phyloP scores from a whole-genome alignment of 2,113 vertebrate species.

The Eulemur macaco region DNA sequence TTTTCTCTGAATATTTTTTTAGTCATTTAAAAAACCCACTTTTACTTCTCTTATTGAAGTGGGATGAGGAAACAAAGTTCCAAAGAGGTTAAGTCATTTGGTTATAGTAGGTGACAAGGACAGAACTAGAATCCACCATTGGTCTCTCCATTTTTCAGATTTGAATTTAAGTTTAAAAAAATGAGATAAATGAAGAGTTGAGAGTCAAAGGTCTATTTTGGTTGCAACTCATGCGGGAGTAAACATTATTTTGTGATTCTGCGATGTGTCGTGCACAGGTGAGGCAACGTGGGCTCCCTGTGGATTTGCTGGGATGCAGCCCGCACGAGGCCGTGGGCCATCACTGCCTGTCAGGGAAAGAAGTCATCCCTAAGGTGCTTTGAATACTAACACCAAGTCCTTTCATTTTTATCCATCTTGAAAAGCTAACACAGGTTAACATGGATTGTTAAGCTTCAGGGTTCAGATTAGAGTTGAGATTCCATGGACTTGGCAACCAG shows the following conservation, averaged over 20 bases:
- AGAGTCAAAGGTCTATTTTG: background rate
- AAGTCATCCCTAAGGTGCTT: background rate
- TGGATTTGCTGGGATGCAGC: background rate
- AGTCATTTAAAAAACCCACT: conserved; percentile 27
- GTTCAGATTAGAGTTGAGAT: conserved; percentile 21
- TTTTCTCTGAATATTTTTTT: conserved; percentile 28
- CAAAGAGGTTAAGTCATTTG: conserved; percentile 10
- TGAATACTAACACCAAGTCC: background rate
- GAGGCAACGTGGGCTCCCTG: background rate
- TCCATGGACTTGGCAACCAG: conserved; percentile 34
- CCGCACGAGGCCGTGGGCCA: background rate
- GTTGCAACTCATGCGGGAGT: background rate
- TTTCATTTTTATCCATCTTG: conserved; percentile 50
- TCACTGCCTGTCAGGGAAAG: background rate
- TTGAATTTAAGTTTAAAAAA: background rate
- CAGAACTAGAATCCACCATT: background rate
- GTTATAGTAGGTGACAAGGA: background rate
- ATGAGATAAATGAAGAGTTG: background rate
- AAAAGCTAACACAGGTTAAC: conserved; percentile 35
- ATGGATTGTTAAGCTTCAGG: conserved; percentile 16
- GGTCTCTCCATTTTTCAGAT: background rate
- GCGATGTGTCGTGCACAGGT: background rate
- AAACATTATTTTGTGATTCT: background rate
- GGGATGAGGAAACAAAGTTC: background rate
- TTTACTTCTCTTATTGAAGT: conserved; percentile 19